Evolutionary conservation across 2,888 invertebrate genomes (phyloP).

Genomic region (Tolmerus cingulatus): DNA sequence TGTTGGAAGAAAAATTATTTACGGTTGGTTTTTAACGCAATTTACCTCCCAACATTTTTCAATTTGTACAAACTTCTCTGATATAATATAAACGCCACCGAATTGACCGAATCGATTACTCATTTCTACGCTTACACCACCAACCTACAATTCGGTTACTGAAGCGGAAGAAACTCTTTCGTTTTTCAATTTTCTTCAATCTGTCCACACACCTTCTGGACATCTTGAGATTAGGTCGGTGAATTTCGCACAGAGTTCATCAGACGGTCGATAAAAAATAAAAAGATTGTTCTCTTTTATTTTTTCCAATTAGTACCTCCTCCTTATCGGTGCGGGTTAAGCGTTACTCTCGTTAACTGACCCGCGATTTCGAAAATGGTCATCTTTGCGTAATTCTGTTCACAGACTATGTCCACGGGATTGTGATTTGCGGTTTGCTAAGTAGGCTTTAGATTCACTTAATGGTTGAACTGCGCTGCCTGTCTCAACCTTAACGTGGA

Average conservation of each 20-base stretch:
- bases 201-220: conserved; percentile 5
- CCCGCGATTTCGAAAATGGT: background rate
- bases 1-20: conserved; percentile 33
- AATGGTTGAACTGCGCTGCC: background rate
- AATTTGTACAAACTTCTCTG: conserved; percentile 44
- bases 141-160: conserved; percentile 36
- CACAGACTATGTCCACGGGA: background rate
- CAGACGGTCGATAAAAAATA: background rate
- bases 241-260: background rate
- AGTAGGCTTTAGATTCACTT: background rate
- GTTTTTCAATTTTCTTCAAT: background rate
- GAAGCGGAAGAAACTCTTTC: conserved; percentile 44
- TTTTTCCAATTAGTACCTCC: background rate
- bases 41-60: conserved; percentile 37
- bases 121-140: conserved; percentile 35
- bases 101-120: conserved; percentile 45
- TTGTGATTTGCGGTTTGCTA: background rate
- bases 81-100: conserved; percentile 43
- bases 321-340: background rate
- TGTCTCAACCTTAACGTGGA: background rate
- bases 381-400: conserved; percentile 6
- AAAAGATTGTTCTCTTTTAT: background rate
- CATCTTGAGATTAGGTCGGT: background rate
- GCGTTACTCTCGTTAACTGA: background rate
- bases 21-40: conserved; percentile 16